Evolutionary conservation across 1,140 invertebrate genomes (phyloP).

Genomic region (Brachionus asplanchnoidis): DNA sequence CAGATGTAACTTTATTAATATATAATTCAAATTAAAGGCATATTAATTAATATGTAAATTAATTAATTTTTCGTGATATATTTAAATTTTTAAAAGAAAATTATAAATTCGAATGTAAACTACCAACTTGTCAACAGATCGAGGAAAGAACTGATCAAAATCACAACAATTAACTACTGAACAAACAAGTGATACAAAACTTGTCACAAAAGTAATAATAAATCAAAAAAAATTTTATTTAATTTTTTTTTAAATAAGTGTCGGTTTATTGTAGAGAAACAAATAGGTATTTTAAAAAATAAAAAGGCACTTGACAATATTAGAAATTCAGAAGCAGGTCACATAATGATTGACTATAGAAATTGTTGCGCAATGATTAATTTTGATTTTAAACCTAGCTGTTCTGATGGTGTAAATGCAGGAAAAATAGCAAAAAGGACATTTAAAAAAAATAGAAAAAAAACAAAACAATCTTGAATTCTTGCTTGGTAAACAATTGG

Average conservation of each 20-base stretch:
- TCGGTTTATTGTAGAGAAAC: conserved; percentile 19
- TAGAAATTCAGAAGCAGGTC: neutral
- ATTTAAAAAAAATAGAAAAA: neutral
- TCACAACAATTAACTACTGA: neutral
- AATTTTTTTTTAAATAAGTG: neutral
- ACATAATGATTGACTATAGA: neutral
- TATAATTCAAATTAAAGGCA: neutral
- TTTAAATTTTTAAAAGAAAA: neutral
- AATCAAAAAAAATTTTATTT: neutral
- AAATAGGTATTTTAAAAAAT: neutral
- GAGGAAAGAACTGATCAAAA: neutral
- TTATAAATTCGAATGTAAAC: neutral
- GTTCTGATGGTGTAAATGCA: conserved; percentile 1
- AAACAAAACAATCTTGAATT: neutral
- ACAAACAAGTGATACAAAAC: neutral
- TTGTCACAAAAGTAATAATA: neutral
- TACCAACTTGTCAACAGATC: neutral
- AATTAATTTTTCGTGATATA: neutral
- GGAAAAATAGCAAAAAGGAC: neutral
- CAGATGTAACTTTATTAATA: neutral
- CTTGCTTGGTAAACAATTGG: conserved; percentile 1
- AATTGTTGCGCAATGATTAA: neutral
- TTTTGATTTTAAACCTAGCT: neutral
- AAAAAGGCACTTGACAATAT: neutral
- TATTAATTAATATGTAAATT: no score